Percentiles rank a stretch among this genome's conserved stretches.
Conservation (phyloP, 2,797 vertebrate species). For the Chaetophractus vellerosus region DNA sequence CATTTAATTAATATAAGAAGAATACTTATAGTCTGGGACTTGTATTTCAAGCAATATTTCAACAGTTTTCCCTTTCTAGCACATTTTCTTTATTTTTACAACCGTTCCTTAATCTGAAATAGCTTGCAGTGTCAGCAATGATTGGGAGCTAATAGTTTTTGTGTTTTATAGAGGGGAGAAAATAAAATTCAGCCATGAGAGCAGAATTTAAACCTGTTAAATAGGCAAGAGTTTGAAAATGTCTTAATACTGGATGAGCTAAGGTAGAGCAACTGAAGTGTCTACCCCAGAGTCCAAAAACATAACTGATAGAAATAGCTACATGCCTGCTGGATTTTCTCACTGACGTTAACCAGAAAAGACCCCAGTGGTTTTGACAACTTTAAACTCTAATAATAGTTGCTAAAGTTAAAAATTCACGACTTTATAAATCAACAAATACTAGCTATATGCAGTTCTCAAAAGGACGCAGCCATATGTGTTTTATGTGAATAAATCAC, state of each 20-base stretch:
- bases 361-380: neutral
- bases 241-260: neutral
- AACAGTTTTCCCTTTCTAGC: neutral
- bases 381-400: constrained; percentile 27
- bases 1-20: neutral
- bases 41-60: constrained; percentile 21
- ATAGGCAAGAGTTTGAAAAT: neutral
- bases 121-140: neutral
- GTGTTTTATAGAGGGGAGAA: neutral
- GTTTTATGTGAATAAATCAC: accelerated
- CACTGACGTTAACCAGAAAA: neutral
- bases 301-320: accelerated
- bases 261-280: accelerated
- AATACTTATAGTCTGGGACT: constrained; percentile 3
- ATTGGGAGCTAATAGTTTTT: neutral
- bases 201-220: neutral
- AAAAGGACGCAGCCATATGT: neutral
- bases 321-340: accelerated
- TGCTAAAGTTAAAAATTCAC: neutral
- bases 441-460: accelerated
- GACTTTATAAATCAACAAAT: too few relatives aligned
- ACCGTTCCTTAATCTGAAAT: constrained; percentile 21
- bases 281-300: too few relatives aligned
- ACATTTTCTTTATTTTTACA: constrained; percentile 68
- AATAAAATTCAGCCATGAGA: neutral